Evolutionary conservation across 2,797 vertebrate species (phyloP), one percentile per base, ranked within the genome.

Genomic region (Graptemys geographica): DNA sequence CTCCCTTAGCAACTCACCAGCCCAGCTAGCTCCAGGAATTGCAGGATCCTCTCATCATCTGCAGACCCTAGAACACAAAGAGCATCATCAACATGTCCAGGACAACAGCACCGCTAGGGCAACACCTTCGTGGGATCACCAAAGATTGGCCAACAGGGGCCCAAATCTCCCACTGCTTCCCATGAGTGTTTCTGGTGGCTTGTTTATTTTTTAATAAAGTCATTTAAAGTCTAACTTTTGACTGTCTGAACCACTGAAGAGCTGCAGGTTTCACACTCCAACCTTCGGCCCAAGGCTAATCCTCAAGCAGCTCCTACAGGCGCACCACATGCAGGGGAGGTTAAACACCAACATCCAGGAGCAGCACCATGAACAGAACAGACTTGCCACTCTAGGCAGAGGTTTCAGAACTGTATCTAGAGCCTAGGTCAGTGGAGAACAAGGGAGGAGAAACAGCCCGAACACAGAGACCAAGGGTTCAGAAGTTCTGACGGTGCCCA

Each of bases 21-120:
- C 82, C 99, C 99, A 27, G 99, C 98, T 90, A 99, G 88, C 90
- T 99, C 98, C 95, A 99, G 98, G 97, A 99, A 99, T 44, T 96
- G 98, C 81, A 99, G 82, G 86, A 99, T 99, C 97, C 99, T 98
- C 91, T 99, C 99, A 93, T 99, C 99, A 82, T 99, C 99, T 44
- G 98, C 97, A 72, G 98, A 98, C 53, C 99, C 99, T 99, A 88
- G 23, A 59, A 80, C 72, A 95, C 57, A 96, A 90, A 87, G 81
- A 52, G 33, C 10, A 28, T 92, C 44, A 74, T 13, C 44, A 31
- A 18, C 15, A 31, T 15, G 8, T 31, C 44, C 74, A 78, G 41
- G 44, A 47, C 87, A 90, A 12, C 44, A 95, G 37, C 18, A 41
- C 19, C 10, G 1, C 65, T 21, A 72, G 79, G 53, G 41, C 57